A percentile compares a stretch with the other conserved stretches of the same genome.
phyloP scores from a whole-genome alignment of 2,888 invertebrate genomes.

The Zaprionus bogoriensis region DNA sequence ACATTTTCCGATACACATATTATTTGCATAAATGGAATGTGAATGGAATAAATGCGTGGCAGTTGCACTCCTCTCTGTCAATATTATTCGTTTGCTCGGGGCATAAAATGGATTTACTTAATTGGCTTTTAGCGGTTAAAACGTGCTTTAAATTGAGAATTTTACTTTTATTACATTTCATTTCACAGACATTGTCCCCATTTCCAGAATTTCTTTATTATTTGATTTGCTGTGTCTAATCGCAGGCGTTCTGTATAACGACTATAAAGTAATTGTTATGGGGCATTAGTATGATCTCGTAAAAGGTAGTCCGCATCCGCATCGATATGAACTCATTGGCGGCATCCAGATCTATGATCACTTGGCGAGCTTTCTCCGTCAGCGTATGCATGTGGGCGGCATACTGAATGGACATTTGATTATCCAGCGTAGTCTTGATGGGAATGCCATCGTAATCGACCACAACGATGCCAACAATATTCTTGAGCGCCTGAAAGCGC shows the following conservation, averaged over 20 bases:
- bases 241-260: constrained; percentile 52
- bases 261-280: constrained; percentile 52
- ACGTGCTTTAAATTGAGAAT: too few relatives aligned
- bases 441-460: constrained; percentile 63
- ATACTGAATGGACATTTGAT: constrained; percentile 47
- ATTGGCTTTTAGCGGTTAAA: too few relatives aligned
- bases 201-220: background rate
- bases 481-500: constrained; percentile 49
- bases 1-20: too few relatives aligned
- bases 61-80: too few relatives aligned
- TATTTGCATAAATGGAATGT: too few relatives aligned
- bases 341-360: constrained; percentile 60
- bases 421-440: constrained; percentile 65
- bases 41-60: too few relatives aligned
- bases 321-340: constrained; percentile 60
- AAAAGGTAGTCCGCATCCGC: constrained; percentile 54
- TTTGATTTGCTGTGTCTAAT: constrained; percentile 17
- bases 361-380: constrained; percentile 58
- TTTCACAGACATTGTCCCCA: background rate
- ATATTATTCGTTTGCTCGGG: too few relatives aligned
- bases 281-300: constrained; percentile 54
- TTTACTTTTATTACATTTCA: background rate
- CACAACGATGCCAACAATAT: constrained; percentile 54
- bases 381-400: constrained; percentile 51
- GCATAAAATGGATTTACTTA: too few relatives aligned